phyloP scores from a whole-genome alignment of 2,888 invertebrate species.

The Cheiracanthium punctorium region DNA sequence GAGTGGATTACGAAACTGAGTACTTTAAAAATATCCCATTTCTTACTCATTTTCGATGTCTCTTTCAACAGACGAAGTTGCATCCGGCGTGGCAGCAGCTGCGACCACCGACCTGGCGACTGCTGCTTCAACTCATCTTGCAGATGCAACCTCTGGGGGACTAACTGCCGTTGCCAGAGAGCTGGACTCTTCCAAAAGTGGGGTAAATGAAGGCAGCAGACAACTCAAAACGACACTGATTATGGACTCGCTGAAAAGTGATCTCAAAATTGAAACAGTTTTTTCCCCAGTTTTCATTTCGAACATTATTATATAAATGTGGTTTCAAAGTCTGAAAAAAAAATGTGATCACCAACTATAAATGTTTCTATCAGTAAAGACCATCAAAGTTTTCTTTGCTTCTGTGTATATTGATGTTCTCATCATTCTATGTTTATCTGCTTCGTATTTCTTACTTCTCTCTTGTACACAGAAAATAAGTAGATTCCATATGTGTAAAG shows the following conservation, averaged over 20 bases:
- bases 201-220: conserved; percentile 35
- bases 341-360: background rate
- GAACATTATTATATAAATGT: background rate
- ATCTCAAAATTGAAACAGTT: background rate
- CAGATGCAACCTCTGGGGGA: conserved; percentile 91
- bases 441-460: background rate
- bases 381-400: background rate
- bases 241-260: background rate
- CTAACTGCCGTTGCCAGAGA: conserved; percentile 91
- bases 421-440: background rate
- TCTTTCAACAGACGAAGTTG: conserved; percentile 77
- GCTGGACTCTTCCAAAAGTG: conserved; percentile 86
- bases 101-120: conserved; percentile 88
- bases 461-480: background rate
- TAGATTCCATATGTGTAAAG: background rate
- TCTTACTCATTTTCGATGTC: no score
- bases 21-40: no score
- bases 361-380: background rate
- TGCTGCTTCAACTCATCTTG: conserved; percentile 91
- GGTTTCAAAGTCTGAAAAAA: background rate
- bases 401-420: background rate
- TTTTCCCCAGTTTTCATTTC: background rate
- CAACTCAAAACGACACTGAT: background rate
- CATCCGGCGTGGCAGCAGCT: conserved; percentile 87
- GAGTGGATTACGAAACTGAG: no score